Conservation (phyloP, 1,140 invertebrate genomes). For the Eurosta solidaginis region DNA sequence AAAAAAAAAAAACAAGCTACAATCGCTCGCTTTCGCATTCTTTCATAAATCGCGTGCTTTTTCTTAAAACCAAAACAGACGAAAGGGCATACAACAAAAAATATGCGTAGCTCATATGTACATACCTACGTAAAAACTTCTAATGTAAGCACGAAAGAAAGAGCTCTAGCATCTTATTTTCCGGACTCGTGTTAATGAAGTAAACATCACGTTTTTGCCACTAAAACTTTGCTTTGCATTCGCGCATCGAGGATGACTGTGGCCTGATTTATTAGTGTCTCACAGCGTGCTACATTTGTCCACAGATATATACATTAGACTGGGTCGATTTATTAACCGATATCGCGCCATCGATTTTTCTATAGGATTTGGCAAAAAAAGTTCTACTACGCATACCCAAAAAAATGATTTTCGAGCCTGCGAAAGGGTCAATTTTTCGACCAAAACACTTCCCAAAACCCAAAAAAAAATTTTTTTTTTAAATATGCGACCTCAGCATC, state of each 20-base stretch:
- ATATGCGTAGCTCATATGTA: not conserved
- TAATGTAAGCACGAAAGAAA: not conserved
- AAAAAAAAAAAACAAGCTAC: not conserved
- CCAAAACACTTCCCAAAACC: too few relatives aligned
- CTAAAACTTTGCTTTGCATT: not conserved
- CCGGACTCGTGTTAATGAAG: not conserved
- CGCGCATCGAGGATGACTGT: not conserved
- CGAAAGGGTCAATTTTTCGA: too few relatives aligned
- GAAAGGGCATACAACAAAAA: not conserved
- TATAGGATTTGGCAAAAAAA: too few relatives aligned
- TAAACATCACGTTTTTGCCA: conserved; percentile 15
- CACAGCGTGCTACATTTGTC: not conserved
- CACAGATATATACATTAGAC: too few relatives aligned
- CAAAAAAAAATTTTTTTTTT: too few relatives aligned
- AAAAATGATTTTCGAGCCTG: too few relatives aligned
- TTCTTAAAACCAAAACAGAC: not conserved
- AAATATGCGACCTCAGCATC: too few relatives aligned
- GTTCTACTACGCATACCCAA: too few relatives aligned
- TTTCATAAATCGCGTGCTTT: not conserved
- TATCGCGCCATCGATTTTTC: too few relatives aligned
- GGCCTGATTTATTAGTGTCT: not conserved
- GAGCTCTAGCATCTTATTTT: not conserved
- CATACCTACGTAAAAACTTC: too few relatives aligned
- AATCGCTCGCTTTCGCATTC: not conserved
- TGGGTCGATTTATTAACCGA: too few relatives aligned